Evolutionary conservation across 2,113 vertebrate genomes (phyloP), one percentile per base, ranked within the genome.

Genomic region (Gallinago undulata): DNA sequence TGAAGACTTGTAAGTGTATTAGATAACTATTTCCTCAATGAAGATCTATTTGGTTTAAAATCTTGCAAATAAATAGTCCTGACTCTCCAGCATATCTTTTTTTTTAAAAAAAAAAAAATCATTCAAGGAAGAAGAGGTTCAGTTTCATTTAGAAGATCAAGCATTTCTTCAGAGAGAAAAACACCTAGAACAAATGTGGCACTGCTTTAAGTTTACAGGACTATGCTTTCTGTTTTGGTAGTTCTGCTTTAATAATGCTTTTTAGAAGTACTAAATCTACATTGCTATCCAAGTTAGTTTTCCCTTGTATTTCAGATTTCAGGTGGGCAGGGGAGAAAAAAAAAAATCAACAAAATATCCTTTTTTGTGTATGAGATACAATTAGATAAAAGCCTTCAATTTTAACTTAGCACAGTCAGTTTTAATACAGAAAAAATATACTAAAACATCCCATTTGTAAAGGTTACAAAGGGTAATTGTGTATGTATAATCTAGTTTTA

Each of bases 101-200:
- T 72, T 56, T 19, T 43, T 43, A 14, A 14, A 6, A 17, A 45
- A 45, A 50, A 50, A 23, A 50, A 27, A 78, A 48, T 73, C 24
- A 86, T 83, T 96, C 47, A 88, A 56, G 24, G 28, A 79, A 84
- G n/a, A 77, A 7, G 16, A 48, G 10, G 11, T 89, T 93, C 84
- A 57, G 72, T 82, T 97, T 93, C 56, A 78, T 79, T 97, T 93
- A 92, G 56, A 86, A 97, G 67, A 97, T 73, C 83, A 97, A 96
- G 35, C 51, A 87, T 82, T 77, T 93, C 69, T 96, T 96, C 66
- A 87, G 73, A 93, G 63, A 93, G 22, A 48, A 94, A 95, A 95
- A 63, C 23, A 64, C 11, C n/a, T 89, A 94, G 66, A 95, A 96
- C 13, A 93, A 95, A 96, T 37, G 24, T 80, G 78, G 66, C 69